Percentiles rank a stretch among this genome's conserved stretches.
These are phyloP conservation scores for Delia radicum DNA, from an alignment of 1,140 invertebrate species.

Conservation along the genomic window DNA sequence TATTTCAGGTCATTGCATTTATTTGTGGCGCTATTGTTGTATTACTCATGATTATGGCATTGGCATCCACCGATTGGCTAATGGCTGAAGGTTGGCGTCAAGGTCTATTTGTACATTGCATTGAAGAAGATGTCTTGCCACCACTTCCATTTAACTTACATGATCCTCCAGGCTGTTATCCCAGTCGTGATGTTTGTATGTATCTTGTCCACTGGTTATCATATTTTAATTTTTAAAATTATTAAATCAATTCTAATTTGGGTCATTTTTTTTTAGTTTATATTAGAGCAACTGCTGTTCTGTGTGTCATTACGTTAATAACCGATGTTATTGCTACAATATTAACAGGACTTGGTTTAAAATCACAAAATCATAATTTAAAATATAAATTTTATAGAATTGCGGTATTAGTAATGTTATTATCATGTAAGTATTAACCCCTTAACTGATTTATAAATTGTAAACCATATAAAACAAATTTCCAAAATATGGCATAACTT, in stretches of 20 bases:
- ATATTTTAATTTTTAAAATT: slow-evolving; percentile 7
- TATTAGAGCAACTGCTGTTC: slow-evolving; percentile 80
- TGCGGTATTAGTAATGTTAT: slow-evolving; percentile 89
- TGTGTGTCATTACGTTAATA: slow-evolving; percentile 85
- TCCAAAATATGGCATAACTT: too few relatives aligned
- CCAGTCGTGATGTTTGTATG: slow-evolving; percentile 72
- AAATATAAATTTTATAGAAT: slow-evolving; percentile 95
- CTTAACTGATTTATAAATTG: too few relatives aligned
- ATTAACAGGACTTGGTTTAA: slow-evolving; percentile 86
- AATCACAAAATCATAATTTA: slow-evolving; percentile 83
- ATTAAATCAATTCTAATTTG: slow-evolving; percentile 11
- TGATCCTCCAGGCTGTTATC: slow-evolving; percentile 78
- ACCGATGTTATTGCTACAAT: slow-evolving; percentile 86
- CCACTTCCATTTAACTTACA: slow-evolving; percentile 84
- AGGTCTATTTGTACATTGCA: slow-evolving; percentile 90
- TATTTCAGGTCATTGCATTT: slow-evolving; percentile 88
- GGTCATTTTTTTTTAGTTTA: slow-evolving; percentile 75
- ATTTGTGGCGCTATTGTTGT: slow-evolving; percentile 92
- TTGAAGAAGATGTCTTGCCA: slow-evolving; percentile 73
- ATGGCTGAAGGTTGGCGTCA: slow-evolving; percentile 88
- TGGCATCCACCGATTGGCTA: slow-evolving; percentile 91
- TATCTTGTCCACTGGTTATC: slow-evolving; percentile 26
- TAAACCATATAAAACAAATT: too few relatives aligned
- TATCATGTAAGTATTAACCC: slow-evolving; percentile 85
- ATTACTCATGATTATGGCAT: slow-evolving; percentile 85